Evolutionary conservation across 2,113 vertebrate species (phyloP).

Genomic region (Talpa occidentalis): DNA sequence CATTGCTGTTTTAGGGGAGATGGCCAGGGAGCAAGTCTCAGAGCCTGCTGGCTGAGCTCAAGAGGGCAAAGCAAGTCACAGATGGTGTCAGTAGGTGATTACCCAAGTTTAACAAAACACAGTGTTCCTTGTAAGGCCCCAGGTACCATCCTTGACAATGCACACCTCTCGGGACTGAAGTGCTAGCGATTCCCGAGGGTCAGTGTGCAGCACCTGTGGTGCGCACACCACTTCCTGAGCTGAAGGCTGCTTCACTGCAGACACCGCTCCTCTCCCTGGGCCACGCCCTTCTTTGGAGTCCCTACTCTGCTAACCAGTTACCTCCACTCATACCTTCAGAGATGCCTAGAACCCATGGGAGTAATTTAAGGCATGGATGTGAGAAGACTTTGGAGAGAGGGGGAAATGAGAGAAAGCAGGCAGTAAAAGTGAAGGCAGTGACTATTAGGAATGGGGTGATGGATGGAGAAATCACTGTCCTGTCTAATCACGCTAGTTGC

Average conservation of each 20-base stretch:
- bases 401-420: neutral
- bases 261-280: no score
- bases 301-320: neutral
- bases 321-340: no score
- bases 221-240: neutral
- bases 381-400: neutral
- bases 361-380: neutral
- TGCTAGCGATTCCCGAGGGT: neutral
- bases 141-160: no score
- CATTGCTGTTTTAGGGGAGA: neutral
- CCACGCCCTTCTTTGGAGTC: no score
- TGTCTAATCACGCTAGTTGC: rapidly evolving
- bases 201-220: neutral
- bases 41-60: neutral
- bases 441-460: neutral
- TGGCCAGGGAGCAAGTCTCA: neutral
- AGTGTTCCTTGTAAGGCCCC: neutral
- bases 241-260: neutral
- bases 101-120: neutral
- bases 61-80: neutral
- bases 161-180: neutral
- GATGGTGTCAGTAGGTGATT: neutral
- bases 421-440: neutral
- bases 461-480: neutral
- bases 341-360: neutral